Percentiles rank a stretch among this genome's conserved stretches.
These are phyloP conservation scores for Choreutis nemorana DNA, from an alignment of 2,888 invertebrate genomes.

Conservation along the genomic window DNA sequence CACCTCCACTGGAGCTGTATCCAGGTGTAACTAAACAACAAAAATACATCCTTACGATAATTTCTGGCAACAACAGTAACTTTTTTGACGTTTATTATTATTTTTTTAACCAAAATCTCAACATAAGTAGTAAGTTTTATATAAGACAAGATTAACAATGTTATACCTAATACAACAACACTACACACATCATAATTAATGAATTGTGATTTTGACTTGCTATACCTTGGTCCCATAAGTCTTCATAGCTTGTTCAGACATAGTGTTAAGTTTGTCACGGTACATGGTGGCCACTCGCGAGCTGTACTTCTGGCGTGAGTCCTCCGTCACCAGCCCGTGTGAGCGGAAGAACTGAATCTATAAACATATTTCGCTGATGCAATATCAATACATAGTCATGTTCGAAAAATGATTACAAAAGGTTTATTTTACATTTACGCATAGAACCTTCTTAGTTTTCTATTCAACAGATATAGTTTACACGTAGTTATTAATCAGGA, in stretches of 20 bases:
- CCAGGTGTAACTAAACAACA: conserved; percentile 75
- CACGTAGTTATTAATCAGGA: no score
- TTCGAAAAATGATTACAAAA: no score
- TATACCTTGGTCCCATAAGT: conserved; percentile 86
- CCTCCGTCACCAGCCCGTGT: conserved; percentile 89
- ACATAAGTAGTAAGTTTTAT: neutral
- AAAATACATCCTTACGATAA: conserved; percentile 1
- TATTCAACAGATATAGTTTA: no score
- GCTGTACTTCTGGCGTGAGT: conserved; percentile 97
- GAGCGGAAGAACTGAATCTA: conserved; percentile 93
- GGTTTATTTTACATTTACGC: no score
- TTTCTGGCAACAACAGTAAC: no score
- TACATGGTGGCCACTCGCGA: conserved; percentile 95
- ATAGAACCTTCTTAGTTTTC: no score
- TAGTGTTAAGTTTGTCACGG: conserved; percentile 83
- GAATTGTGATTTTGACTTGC: no score
- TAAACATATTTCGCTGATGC: conserved; percentile 22
- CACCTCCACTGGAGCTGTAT: conserved; percentile 65
- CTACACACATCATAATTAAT: no score
- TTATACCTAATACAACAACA: no score
- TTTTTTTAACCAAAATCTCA: neutral
- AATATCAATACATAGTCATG: neutral
- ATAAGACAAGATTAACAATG: no score
- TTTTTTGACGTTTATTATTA: neutral
- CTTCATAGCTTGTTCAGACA: conserved; percentile 89